Evolutionary conservation across 2,113 vertebrate species (phyloP).

Genomic region (Anser cygnoides): DNA sequence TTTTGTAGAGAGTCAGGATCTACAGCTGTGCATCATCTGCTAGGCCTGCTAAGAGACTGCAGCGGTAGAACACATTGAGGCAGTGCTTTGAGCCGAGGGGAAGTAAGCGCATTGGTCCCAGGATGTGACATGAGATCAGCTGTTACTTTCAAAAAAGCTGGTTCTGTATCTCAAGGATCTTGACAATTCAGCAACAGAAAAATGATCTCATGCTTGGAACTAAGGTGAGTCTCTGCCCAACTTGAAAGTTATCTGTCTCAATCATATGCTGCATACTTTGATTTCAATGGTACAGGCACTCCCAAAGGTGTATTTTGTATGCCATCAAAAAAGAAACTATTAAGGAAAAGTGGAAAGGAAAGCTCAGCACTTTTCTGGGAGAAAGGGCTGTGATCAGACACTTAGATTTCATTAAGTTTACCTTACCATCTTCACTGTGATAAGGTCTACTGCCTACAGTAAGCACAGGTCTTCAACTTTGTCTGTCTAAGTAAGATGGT

Average conservation of each 20-base stretch:
- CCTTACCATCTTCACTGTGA: neutral
- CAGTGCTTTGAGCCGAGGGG: neutral
- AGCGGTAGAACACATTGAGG: neutral
- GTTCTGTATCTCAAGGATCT: constrained; percentile 41
- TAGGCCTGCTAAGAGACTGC: neutral
- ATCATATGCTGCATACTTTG: neutral
- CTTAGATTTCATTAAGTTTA: neutral
- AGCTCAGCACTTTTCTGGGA: constrained; percentile 18
- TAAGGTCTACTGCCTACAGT: neutral
- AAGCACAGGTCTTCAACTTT: neutral
- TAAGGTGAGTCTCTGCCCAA: neutral
- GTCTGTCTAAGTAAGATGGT: neutral
- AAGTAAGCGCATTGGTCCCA: neutral
- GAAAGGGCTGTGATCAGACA: constrained; percentile 2
- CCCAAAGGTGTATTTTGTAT: neutral
- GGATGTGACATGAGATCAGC: neutral
- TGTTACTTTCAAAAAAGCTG: neutral
- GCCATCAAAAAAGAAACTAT: neutral
- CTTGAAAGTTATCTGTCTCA: neutral
- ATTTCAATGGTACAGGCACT: neutral
- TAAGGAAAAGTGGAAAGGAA: neutral
- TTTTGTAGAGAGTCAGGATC: neutral
- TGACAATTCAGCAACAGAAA: constrained; percentile 33
- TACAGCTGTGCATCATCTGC: neutral
- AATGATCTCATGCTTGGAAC: constrained; percentile 44